Evolutionary conservation across 2,888 invertebrate genomes (phyloP).

Genomic region (Catotricha subobsoleta): DNA sequence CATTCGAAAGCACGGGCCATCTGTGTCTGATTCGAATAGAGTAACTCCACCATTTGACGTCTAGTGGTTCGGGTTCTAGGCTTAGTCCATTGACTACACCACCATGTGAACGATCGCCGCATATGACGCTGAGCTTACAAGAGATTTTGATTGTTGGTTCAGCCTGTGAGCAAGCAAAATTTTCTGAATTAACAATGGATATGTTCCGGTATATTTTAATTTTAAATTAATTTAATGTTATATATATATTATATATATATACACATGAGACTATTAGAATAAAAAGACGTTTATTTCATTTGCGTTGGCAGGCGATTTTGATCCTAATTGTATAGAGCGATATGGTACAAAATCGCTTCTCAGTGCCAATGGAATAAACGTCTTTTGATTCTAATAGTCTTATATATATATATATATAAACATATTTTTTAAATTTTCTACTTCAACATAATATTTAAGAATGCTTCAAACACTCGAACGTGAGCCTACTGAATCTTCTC

Average conservation of each 20-base stretch:
- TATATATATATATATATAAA: too few species aligned
- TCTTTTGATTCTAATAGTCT: too few species aligned
- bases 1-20: conserved; percentile 33
- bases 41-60: conserved; percentile 27
- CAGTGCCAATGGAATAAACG: too few species aligned
- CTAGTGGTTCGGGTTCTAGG: conserved; percentile 38
- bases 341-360: too few species aligned
- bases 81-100: conserved; percentile 70
- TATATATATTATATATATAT: not conserved
- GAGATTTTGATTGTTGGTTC: conserved; percentile 91
- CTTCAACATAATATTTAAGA: conserved; percentile 26
- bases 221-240: not conserved
- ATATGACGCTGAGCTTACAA: conserved; percentile 74
- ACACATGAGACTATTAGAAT: too few species aligned
- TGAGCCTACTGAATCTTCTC: conserved; percentile 73
- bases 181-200: conserved; percentile 91
- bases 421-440: too few species aligned
- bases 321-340: too few species aligned
- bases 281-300: too few species aligned
- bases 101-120: conserved; percentile 69
- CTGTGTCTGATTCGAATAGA: conserved; percentile 24
- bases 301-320: too few species aligned
- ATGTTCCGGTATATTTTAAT: conserved; percentile 48
- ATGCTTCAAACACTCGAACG: conserved; percentile 89
- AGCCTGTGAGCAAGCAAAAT: conserved; percentile 85